Conservation (phyloP, 2,797 vertebrate genomes). For the Lates japonicus region DNA sequence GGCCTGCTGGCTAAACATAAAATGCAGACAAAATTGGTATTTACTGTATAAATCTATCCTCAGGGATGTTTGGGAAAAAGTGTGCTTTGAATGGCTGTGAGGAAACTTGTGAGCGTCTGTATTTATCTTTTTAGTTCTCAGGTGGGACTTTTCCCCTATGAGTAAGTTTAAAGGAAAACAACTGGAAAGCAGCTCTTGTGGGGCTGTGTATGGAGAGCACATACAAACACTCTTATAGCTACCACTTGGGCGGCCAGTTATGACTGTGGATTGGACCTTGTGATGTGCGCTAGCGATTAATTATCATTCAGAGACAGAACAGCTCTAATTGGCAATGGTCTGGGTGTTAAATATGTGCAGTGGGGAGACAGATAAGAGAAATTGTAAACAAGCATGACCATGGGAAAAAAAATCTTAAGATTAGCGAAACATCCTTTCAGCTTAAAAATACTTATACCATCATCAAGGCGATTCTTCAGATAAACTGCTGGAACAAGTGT, state of each 20-base stretch:
- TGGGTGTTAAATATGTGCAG: conserved; percentile 52
- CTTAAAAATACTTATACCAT: conserved; percentile 29
- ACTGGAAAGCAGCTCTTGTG: conserved; percentile 1
- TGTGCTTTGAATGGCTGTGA: neutral
- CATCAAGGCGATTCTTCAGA: conserved; percentile 61
- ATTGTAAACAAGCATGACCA: conserved; percentile 40
- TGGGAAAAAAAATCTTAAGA: conserved; percentile 34
- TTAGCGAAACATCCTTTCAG: conserved; percentile 42
- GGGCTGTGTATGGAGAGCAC: neutral
- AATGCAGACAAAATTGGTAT: conserved; percentile 1
- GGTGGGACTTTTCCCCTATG: neutral
- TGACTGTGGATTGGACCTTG: conserved; percentile 18
- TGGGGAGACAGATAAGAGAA: conserved; percentile 49
- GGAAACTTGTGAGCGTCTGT: neutral
- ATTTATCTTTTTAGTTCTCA: neutral
- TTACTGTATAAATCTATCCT: conserved; percentile 38
- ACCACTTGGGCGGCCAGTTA: neutral
- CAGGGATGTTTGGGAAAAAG: neutral
- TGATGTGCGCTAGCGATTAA: conserved; percentile 47
- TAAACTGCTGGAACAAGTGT: conserved; percentile 48
- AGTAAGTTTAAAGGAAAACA: neutral
- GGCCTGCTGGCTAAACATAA: conserved; percentile 47
- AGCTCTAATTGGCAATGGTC: conserved; percentile 24
- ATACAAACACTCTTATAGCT: neutral
- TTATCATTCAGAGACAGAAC: conserved; percentile 28